Conservation (phyloP, 2,113 vertebrate species). For the Ictalurus furcatus region DNA sequence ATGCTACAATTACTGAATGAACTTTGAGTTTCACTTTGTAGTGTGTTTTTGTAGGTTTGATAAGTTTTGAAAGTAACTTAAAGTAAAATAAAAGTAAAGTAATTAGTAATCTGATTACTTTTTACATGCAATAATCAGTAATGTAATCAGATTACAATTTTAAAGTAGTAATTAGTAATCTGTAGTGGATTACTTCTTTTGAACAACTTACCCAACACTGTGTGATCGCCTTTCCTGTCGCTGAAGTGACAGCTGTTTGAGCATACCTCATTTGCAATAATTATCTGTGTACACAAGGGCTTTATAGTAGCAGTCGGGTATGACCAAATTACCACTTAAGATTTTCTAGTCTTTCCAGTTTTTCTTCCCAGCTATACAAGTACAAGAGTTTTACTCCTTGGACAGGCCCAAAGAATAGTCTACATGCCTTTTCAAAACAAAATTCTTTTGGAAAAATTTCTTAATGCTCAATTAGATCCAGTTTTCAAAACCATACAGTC, state of each 20-base stretch:
- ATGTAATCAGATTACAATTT: no score
- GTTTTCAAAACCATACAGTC: neutral
- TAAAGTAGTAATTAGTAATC: no score
- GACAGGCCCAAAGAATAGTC: neutral
- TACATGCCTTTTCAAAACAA: neutral
- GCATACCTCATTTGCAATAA: slow-evolving; percentile 24
- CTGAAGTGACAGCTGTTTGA: slow-evolving; percentile 28
- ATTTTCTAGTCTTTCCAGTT: neutral
- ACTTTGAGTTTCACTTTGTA: no score
- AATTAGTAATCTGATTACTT: no score
- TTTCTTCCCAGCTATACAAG: neutral
- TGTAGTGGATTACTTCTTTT: no score
- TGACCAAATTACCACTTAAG: slow-evolving; percentile 8
- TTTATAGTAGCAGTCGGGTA: slow-evolving; percentile 5
- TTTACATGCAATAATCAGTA: no score
- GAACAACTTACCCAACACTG: neutral
- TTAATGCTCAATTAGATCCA: neutral
- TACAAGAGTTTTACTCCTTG: neutral
- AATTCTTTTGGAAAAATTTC: neutral
- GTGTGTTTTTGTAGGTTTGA: no score
- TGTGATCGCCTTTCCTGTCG: slow-evolving; percentile 4
- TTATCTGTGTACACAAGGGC: slow-evolving; percentile 18
- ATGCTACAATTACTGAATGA: no score
- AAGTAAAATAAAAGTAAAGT: no score
- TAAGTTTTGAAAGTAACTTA: no score